phyloP scores from a whole-genome alignment of 1,140 invertebrate species.

The Bombyx mandarina region DNA sequence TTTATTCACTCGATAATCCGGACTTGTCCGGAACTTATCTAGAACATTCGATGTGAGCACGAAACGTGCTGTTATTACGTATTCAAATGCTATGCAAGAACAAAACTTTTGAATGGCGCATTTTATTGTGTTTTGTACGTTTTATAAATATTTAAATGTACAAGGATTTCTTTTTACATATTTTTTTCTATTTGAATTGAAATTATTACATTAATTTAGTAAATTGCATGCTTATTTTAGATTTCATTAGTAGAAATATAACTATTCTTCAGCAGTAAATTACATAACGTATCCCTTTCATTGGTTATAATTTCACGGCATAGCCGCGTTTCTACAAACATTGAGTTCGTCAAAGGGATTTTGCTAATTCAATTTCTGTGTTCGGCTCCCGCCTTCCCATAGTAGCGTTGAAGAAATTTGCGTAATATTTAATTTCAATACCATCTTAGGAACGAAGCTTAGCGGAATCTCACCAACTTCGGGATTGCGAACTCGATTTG shows the following conservation, averaged over 20 bases:
- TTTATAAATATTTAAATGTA: no score
- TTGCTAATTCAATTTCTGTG: conserved; percentile 39
- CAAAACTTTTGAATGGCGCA: no score
- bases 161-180: no score
- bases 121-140: no score
- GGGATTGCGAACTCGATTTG: conserved; percentile 20
- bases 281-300: no score
- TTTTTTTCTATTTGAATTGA: no score
- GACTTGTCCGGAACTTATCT: conserved; percentile 33
- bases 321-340: conserved; percentile 31
- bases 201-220: no score
- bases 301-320: conserved; percentile 30
- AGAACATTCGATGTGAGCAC: conserved; percentile 29
- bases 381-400: conserved; percentile 26
- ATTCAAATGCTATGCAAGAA: not conserved
- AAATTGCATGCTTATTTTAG: no score
- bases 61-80: conserved; percentile 18
- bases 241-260: no score
- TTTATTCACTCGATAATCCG: conserved; percentile 49
- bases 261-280: no score
- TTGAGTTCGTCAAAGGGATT: conserved; percentile 39
- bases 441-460: conserved; percentile 24
- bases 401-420: conserved; percentile 29
- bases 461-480: conserved; percentile 22
- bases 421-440: conserved; percentile 36